Percentiles rank a stretch among this genome's conserved stretches.
Conservation (phyloP, 2,888 invertebrate genomes). For the Patella pellucida region DNA sequence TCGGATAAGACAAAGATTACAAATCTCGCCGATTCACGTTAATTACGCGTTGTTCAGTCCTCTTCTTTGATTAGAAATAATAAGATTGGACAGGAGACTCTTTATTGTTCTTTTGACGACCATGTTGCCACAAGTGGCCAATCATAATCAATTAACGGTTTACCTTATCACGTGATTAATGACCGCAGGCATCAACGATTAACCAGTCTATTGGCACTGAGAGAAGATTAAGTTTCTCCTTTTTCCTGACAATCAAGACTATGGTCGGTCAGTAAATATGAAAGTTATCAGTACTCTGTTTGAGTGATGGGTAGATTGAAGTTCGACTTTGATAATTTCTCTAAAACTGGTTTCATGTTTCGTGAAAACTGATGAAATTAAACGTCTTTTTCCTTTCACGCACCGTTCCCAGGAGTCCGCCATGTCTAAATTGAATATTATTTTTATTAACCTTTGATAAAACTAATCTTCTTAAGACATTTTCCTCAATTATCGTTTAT, state of each 20-base stretch:
- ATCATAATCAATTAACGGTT: slow-evolving; percentile 10
- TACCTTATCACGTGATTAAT: neutral
- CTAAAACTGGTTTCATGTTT: slow-evolving; percentile 9
- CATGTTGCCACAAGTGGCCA: neutral
- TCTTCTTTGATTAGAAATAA: slow-evolving; percentile 3
- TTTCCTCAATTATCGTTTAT: neutral
- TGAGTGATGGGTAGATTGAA: neutral
- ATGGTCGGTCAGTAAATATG: neutral
- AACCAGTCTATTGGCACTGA: neutral
- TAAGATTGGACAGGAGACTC: neutral
- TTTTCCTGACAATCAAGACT: neutral
- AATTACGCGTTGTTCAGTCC: neutral
- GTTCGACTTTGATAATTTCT: slow-evolving; percentile 1
- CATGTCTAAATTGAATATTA: slow-evolving; percentile 9
- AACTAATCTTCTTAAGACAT: slow-evolving; percentile 7
- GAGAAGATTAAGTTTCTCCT: neutral
- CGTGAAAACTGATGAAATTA: neutral
- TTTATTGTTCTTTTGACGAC: slow-evolving; percentile 8
- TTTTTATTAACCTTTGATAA: slow-evolving; percentile 9
- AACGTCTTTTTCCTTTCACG: slow-evolving; percentile 6
- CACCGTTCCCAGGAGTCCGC: neutral
- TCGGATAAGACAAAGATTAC: no score
- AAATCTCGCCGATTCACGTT: neutral
- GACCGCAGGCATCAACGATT: neutral
- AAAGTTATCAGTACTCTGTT: slow-evolving; percentile 9